Percentiles rank a stretch among this genome's conserved stretches.
Conservation (phyloP, 2,113 vertebrate genomes). For the Xiphophorus hellerii region DNA sequence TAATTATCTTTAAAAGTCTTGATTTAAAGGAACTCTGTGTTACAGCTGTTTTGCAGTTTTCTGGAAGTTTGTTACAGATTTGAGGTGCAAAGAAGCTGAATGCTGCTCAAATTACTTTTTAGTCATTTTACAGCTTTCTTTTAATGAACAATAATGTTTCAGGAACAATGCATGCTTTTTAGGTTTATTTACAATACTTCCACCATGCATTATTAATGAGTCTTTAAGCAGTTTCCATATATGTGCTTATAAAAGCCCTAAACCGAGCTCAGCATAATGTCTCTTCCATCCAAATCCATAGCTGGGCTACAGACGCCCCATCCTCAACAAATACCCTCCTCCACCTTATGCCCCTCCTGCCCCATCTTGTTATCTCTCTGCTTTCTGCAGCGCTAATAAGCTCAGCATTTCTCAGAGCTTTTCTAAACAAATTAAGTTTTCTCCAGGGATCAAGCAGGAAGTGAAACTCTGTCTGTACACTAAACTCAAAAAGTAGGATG, state of each 20-base stretch:
- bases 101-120: no score
- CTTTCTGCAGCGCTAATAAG: conserved; percentile 19
- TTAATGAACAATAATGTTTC: no score
- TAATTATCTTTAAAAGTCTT: no score
- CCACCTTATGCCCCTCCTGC: not conserved
- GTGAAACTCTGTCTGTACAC: conserved; percentile 30
- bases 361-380: conserved; percentile 3
- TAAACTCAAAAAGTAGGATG: conserved; percentile 17
- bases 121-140: no score
- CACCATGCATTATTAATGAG: not conserved
- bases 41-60: no score
- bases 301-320: not conserved
- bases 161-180: not conserved
- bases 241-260: not conserved
- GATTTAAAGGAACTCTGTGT: no score
- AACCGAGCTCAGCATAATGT: not conserved
- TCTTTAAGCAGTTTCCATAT: not conserved
- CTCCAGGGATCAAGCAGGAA: conserved; percentile 52
- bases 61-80: no score
- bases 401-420: conserved; percentile 34
- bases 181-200: not conserved
- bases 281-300: not conserved
- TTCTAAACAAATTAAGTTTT: conserved; percentile 39
- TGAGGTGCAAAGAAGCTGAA: no score
- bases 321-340: not conserved